Percentiles rank a stretch among this genome's conserved stretches.
These are phyloP conservation scores for Hoplodrina blanda DNA, from an alignment of 2,888 invertebrate genomes.

Conservation along the genomic window DNA sequence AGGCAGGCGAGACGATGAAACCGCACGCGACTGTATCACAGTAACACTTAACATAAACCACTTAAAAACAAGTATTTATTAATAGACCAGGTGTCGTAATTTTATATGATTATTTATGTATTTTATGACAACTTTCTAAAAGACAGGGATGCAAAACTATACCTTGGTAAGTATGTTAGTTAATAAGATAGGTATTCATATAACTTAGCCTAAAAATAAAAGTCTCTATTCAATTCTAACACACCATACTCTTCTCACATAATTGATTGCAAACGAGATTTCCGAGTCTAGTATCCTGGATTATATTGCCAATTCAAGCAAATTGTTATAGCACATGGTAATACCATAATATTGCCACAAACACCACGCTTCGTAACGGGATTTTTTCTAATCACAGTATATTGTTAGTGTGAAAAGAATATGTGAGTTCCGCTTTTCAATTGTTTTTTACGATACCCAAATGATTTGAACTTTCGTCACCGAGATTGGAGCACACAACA, in stretches of 20 bases:
- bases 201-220: neutral
- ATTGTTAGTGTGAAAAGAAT: conserved; percentile 1
- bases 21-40: no score
- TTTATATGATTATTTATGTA: no score
- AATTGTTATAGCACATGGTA: neutral
- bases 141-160: no score
- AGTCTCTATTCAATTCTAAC: neutral
- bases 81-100: no score
- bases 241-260: neutral
- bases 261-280: neutral
- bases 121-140: no score
- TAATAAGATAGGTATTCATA: neutral
- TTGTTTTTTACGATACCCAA: neutral
- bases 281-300: neutral
- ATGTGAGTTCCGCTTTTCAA: neutral
- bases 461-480: neutral
- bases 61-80: no score
- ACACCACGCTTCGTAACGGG: neutral
- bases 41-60: no score
- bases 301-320: neutral
- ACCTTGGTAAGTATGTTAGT: no score
- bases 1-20: no score
- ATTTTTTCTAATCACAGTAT: neutral
- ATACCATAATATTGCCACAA: neutral
- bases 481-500: conserved; percentile 10